Percentiles rank a stretch among this genome's conserved stretches.
Evolutionary conservation across 1,140 invertebrate genomes (phyloP).

Genomic region (Argopecten irradians): DNA sequence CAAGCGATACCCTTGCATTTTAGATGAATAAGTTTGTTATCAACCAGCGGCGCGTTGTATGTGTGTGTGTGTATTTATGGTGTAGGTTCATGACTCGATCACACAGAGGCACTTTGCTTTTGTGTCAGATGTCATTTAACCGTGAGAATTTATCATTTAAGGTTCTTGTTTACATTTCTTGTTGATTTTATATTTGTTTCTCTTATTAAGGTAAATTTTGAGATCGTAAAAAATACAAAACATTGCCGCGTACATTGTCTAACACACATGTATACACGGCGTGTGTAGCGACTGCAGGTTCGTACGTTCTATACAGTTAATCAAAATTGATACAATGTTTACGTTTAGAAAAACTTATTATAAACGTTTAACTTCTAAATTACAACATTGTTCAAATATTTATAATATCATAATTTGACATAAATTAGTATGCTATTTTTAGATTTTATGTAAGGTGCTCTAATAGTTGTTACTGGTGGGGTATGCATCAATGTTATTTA

Average conservation of each 20-base stretch:
- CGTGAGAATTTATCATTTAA: neutral
- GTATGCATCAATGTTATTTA: neutral
- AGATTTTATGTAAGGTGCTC: slow-evolving; percentile 6
- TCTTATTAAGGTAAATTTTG: neutral
- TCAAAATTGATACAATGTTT: neutral
- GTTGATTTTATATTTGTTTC: neutral
- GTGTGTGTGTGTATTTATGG: neutral
- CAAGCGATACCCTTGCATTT: slow-evolving; percentile 20
- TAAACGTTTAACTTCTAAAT: neutral
- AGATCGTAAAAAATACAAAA: neutral
- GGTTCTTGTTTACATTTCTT: neutral
- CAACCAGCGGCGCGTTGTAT: slow-evolving; percentile 19
- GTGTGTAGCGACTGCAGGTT: neutral
- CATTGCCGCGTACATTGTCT: neutral
- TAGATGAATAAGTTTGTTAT: slow-evolving; percentile 23
- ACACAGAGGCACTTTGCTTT: neutral
- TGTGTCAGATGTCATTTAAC: neutral
- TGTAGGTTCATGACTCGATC: neutral
- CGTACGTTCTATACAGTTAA: neutral
- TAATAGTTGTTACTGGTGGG: neutral
- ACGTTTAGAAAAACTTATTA: neutral
- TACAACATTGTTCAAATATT: slow-evolving; percentile 23
- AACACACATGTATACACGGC: slow-evolving; percentile 2
- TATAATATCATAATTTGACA: neutral
- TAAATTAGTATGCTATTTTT: neutral